Percentiles rank a stretch among this genome's conserved stretches.
Conservation (phyloP, 2,797 vertebrate genomes). For the Etheostoma nigrum region DNA sequence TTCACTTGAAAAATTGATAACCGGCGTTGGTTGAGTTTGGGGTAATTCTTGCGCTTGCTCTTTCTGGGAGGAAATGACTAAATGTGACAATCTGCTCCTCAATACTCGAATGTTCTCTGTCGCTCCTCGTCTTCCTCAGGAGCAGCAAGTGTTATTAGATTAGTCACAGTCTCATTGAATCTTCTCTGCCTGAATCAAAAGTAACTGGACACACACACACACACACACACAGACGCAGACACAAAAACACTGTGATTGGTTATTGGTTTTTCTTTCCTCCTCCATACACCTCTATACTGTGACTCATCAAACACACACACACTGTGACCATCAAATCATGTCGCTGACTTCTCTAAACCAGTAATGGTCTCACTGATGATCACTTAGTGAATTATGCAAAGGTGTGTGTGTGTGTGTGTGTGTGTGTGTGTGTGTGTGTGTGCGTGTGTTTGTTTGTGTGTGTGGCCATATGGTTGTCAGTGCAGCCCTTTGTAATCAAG, state of each 20-base stretch:
- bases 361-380: not conserved
- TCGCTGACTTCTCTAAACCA: constrained; percentile 14
- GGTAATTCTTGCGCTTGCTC: not conserved
- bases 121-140: not conserved
- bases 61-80: not conserved
- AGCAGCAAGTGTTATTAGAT: constrained; percentile 25
- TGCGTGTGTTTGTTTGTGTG: not conserved
- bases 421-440: not conserved
- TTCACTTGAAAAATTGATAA: no score
- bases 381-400: no score
- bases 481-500: constrained; percentile 33
- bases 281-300: constrained; percentile 28
- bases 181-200: constrained; percentile 16
- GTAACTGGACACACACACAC: constrained; percentile 3
- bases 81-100: not conserved
- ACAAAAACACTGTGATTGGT: constrained; percentile 2
- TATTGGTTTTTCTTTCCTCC: constrained; percentile 28
- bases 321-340: constrained; percentile 5
- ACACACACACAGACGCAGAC: not conserved
- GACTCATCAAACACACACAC: constrained; percentile 25
- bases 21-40: no score
- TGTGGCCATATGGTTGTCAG: constrained; percentile 22
- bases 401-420: not conserved
- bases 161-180: constrained; percentile 24
- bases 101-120: not conserved